Percentiles rank a stretch among this genome's conserved stretches.
phyloP scores from a whole-genome alignment of 1,140 invertebrate genomes.

The Spodoptera frugiperda region DNA sequence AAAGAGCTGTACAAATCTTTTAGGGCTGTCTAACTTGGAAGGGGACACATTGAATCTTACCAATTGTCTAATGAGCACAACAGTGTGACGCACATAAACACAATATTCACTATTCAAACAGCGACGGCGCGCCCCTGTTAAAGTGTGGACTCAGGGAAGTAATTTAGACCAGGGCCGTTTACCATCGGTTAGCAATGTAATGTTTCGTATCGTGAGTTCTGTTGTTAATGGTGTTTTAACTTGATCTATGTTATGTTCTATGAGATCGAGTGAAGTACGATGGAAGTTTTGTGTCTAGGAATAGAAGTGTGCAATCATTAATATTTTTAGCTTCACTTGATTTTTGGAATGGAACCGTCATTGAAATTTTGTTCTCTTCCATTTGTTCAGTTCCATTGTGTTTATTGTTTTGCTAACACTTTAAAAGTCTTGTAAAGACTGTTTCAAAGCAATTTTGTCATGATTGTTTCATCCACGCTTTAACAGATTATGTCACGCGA shows the following conservation, averaged over 20 bases:
- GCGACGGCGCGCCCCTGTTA: conserved; percentile 66
- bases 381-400: background rate
- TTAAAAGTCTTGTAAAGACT: background rate
- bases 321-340: no score
- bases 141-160: conserved; percentile 47
- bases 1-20: conserved; percentile 60
- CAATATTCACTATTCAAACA: conserved; percentile 78
- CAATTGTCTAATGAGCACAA: conserved; percentile 82
- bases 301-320: background rate
- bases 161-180: conserved; percentile 26
- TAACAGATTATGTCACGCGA: conserved; percentile 49
- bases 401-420: conserved; percentile 21
- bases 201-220: conserved; percentile 5
- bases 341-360: no score
- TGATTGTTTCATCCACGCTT: conserved; percentile 49
- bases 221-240: background rate
- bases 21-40: conserved; percentile 77
- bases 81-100: conserved; percentile 85
- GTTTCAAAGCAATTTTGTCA: background rate
- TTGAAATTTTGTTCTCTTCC: no score
- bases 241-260: no score
- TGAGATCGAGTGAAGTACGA: background rate
- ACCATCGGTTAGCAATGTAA: conserved; percentile 16
- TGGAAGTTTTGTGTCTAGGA: background rate
- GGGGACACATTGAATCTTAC: conserved; percentile 72